These are phyloP conservation scores for Pandion haliaetus DNA, from an alignment of 2,113 vertebrate species.

Conservation along the genomic window DNA sequence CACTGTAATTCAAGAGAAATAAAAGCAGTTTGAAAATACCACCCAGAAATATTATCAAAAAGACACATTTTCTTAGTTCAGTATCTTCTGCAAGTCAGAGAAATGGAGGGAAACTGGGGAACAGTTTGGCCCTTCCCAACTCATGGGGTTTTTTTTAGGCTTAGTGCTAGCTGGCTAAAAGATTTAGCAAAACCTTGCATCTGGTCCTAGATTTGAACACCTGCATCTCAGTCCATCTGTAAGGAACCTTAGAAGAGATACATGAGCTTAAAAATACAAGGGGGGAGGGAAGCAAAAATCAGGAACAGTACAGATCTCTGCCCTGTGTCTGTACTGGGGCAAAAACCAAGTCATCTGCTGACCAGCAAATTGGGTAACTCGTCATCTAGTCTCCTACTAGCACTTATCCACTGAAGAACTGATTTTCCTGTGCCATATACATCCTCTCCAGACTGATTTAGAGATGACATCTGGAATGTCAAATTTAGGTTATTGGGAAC, in stretches of 20 bases:
- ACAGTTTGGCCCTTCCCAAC: neutral
- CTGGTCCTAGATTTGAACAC: neutral
- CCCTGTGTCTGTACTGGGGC: neutral
- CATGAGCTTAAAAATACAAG: neutral
- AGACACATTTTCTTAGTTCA: neutral
- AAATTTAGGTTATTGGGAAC: neutral
- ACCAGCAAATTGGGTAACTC: neutral
- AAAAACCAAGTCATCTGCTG: neutral
- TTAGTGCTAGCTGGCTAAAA: neutral
- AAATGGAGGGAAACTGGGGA: neutral
- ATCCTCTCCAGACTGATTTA: neutral
- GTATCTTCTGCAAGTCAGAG: neutral
- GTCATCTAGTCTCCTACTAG: neutral
- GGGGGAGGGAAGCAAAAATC: rapidly evolving
- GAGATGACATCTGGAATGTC: neutral
- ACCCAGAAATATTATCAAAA: neutral
- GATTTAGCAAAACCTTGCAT: neutral
- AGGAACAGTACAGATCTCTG: neutral
- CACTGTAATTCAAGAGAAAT: neutral
- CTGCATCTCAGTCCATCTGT: neutral
- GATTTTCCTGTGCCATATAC: neutral
- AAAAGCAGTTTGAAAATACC: neutral
- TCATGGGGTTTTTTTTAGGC: rapidly evolving
- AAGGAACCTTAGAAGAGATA: neutral
- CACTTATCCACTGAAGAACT: neutral